phyloP scores from a whole-genome alignment of 2,888 invertebrate genomes.

The Sialis lutaria region DNA sequence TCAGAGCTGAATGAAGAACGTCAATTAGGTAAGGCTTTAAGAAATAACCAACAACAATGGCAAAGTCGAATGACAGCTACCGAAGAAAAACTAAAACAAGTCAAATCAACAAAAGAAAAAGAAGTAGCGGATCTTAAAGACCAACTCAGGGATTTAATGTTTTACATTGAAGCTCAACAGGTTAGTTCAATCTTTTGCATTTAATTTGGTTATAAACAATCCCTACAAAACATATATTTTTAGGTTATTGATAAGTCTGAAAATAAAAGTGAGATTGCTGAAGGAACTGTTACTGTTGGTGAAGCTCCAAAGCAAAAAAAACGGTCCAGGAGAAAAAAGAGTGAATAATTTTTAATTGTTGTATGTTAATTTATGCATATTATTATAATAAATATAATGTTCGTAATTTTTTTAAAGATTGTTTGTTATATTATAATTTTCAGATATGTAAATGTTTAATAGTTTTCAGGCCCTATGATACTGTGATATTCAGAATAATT shows the following conservation, averaged over 20 bases:
- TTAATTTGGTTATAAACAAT: not conserved
- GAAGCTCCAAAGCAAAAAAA: conserved; percentile 19
- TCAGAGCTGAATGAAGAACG: conserved; percentile 68
- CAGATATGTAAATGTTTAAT: no score
- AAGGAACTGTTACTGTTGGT: conserved; percentile 40
- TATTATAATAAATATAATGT: no score
- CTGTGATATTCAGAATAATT: no score
- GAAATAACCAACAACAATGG: conserved; percentile 58
- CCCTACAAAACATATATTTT: conserved; percentile 2
- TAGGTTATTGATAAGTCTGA: conserved; percentile 32
- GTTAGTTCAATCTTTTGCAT: conserved; percentile 11
- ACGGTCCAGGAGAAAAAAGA: conserved; percentile 14
- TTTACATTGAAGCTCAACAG: conserved; percentile 78
- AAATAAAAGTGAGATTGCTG: conserved; percentile 37
- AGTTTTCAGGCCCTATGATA: no score
- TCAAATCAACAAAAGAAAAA: conserved; percentile 27
- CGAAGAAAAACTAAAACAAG: conserved; percentile 30
- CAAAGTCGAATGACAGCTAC: conserved; percentile 39
- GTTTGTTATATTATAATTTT: no score
- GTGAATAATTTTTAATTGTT: conserved; percentile 3
- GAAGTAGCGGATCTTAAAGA: conserved; percentile 77
- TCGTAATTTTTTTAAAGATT: no score
- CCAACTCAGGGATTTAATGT: conserved; percentile 92
- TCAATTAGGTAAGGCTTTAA: conserved; percentile 61
- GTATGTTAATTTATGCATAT: no score